These are phyloP conservation scores for Eupithecia pulchellata DNA, from an alignment of 2,888 invertebrate species.

Conservation along the genomic window DNA sequence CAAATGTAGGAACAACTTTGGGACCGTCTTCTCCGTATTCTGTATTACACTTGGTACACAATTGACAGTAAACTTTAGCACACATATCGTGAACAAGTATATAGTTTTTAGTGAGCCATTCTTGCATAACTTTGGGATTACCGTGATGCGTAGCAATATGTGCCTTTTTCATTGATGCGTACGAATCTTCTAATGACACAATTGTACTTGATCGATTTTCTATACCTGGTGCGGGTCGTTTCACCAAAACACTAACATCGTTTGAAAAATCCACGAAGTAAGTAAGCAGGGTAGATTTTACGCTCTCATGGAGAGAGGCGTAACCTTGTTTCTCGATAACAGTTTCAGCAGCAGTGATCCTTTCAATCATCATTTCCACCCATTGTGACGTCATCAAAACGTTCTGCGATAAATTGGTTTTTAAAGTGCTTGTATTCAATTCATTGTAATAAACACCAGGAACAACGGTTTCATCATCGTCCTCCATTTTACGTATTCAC, in stretches of 20 bases:
- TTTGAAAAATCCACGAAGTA: constrained; percentile 17
- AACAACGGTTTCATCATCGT: not conserved
- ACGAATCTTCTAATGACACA: constrained; percentile 31
- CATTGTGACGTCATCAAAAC: constrained; percentile 36
- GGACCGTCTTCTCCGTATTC: not conserved
- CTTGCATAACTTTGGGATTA: constrained; percentile 16
- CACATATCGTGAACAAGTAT: constrained; percentile 20
- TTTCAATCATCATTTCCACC: constrained; percentile 33
- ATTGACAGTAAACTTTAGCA: constrained; percentile 8
- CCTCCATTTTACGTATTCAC: constrained; percentile 12
- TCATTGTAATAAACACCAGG: not conserved
- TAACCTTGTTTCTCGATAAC: constrained; percentile 11
- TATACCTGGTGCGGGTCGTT: constrained; percentile 22
- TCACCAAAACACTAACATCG: not conserved
- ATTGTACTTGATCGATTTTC: constrained; percentile 20
- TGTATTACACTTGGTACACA: constrained; percentile 18
- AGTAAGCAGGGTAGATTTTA: constrained; percentile 17
- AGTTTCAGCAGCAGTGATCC: constrained; percentile 20
- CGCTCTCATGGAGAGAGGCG: constrained; percentile 22
- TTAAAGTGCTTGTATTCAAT: not conserved
- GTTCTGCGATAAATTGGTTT: constrained; percentile 17
- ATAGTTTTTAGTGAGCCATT: constrained; percentile 22
- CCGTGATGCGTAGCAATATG: constrained; percentile 32
- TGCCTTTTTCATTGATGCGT: constrained; percentile 16
- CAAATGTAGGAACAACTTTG: not conserved